Conservation (phyloP, 2,797 vertebrate genomes). For the Gephyroberyx darwinii region DNA sequence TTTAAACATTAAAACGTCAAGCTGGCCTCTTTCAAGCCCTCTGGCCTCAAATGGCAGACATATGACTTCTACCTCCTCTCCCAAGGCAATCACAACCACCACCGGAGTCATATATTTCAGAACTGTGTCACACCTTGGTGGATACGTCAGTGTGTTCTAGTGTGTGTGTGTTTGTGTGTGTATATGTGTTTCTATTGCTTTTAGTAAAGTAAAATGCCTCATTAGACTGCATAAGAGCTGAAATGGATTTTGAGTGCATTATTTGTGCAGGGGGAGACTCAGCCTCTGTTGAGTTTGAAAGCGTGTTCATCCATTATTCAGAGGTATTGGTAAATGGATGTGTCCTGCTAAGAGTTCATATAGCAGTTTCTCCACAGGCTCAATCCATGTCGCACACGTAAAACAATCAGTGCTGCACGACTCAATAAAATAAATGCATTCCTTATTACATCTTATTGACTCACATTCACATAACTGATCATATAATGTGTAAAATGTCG, state of each 20-base stretch:
- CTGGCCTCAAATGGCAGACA: conserved; percentile 60
- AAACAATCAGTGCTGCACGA: conserved; percentile 22
- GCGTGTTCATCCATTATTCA: conserved; percentile 75
- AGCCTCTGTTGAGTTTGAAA: conserved; percentile 65
- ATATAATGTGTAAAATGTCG: background rate
- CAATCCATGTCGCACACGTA: conserved; percentile 22
- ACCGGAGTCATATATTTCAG: conserved; percentile 56
- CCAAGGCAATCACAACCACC: conserved; percentile 57
- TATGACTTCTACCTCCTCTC: conserved; percentile 68
- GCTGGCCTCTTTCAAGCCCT: conserved; percentile 50
- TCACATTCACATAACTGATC: background rate
- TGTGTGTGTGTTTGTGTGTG: conserved; percentile 22
- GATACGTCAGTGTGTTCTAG: conserved; percentile 7
- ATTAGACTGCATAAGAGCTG: conserved; percentile 58
- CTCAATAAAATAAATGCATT: background rate
- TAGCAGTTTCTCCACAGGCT: conserved; percentile 32
- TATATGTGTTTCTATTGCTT: conserved; percentile 35
- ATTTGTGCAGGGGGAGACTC: conserved; percentile 50
- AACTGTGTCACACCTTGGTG: conserved; percentile 46
- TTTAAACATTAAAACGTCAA: conserved; percentile 75
- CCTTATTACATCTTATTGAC: background rate
- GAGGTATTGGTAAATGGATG: conserved; percentile 65
- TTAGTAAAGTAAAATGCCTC: conserved; percentile 64
- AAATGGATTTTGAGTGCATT: conserved; percentile 64
- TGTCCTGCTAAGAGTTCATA: conserved; percentile 43